phyloP scores from a whole-genome alignment of 2,888 invertebrate species.

The Pinctada fucata region DNA sequence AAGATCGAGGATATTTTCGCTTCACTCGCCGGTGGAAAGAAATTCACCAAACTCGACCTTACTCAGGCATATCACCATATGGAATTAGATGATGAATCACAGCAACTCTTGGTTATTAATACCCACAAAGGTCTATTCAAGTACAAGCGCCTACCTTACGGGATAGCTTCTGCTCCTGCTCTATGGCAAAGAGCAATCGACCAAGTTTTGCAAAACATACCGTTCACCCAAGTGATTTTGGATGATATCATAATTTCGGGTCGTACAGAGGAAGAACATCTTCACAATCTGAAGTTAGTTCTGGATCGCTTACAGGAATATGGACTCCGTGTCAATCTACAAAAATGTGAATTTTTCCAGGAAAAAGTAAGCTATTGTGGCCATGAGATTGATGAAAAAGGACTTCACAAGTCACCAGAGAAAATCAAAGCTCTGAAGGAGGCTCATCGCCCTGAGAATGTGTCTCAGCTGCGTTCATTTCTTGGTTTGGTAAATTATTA shows the following conservation, averaged over 20 bases:
- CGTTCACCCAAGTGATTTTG: constrained; percentile 9
- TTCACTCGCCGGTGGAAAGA: constrained; percentile 42
- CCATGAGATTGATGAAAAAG: constrained; percentile 15
- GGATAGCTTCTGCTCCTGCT: constrained; percentile 25
- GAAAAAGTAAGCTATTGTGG: constrained; percentile 14
- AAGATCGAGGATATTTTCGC: constrained; percentile 54
- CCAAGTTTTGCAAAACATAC: constrained; percentile 19
- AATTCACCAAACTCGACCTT: constrained; percentile 44
- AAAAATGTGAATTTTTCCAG: constrained; percentile 29
- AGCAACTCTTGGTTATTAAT: constrained; percentile 25
- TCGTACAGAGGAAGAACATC: constrained; percentile 28
- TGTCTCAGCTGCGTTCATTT: constrained; percentile 18
- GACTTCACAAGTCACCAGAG: constrained; percentile 20
- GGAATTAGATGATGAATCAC: constrained; percentile 35
- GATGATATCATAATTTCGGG: constrained; percentile 33
- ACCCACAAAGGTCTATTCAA: constrained; percentile 18
- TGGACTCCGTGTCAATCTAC: constrained; percentile 21
- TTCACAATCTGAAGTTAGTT: constrained; percentile 26
- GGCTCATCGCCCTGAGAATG: constrained; percentile 10
- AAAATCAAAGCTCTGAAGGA: constrained; percentile 15
- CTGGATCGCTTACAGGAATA: constrained; percentile 28
- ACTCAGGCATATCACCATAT: constrained; percentile 38
- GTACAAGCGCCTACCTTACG: constrained; percentile 23
- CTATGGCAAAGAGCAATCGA: constrained; percentile 52
- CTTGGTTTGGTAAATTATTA: constrained; percentile 21